Percentiles rank a stretch among this genome's conserved stretches.
Evolutionary conservation across 2,888 invertebrate genomes (phyloP).

Genomic region (Liopterus haemorrhoidalis): DNA sequence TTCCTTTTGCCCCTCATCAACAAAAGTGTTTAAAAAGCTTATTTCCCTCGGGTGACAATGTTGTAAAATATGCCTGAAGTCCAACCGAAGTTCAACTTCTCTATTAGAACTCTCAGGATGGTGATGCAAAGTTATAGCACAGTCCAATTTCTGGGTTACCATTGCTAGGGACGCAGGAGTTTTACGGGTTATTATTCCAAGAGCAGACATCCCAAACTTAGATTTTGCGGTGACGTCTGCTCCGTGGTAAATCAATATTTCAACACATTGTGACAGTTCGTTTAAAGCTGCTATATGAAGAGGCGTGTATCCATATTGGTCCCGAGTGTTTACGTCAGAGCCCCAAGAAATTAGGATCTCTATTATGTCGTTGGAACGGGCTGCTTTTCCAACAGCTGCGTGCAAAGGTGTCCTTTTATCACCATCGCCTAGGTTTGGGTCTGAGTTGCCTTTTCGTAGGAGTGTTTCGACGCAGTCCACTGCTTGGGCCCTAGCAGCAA

Average conservation of each 20-base stretch:
- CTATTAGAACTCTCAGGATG: constrained; percentile 70
- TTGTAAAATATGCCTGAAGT: constrained; percentile 75
- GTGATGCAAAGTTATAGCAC: constrained; percentile 71
- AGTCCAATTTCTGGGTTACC: constrained; percentile 75
- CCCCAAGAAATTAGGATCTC: constrained; percentile 74
- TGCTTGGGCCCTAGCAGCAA: constrained; percentile 74
- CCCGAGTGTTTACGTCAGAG: constrained; percentile 76
- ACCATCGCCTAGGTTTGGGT: constrained; percentile 73
- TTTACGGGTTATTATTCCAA: constrained; percentile 79
- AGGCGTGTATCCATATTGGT: constrained; percentile 80
- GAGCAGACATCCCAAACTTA: constrained; percentile 78
- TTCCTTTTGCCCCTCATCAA: constrained; percentile 84
- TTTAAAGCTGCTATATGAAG: constrained; percentile 81
- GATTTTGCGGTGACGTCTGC: constrained; percentile 86
- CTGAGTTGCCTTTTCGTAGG: constrained; percentile 65
- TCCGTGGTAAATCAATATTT: constrained; percentile 75
- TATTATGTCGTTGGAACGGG: constrained; percentile 72
- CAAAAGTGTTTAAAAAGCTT: constrained; percentile 78
- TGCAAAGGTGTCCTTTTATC: constrained; percentile 78
- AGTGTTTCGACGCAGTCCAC: constrained; percentile 75
- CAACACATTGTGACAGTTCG: constrained; percentile 78
- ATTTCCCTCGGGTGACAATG: constrained; percentile 81
- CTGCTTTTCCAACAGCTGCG: constrained; percentile 77
- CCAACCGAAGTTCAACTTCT: constrained; percentile 74
- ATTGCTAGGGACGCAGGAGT: constrained; percentile 80